Base-by-base conservation (phyloP, 2,113 vertebrate genomes). In the Enhydra lutris region DNA sequence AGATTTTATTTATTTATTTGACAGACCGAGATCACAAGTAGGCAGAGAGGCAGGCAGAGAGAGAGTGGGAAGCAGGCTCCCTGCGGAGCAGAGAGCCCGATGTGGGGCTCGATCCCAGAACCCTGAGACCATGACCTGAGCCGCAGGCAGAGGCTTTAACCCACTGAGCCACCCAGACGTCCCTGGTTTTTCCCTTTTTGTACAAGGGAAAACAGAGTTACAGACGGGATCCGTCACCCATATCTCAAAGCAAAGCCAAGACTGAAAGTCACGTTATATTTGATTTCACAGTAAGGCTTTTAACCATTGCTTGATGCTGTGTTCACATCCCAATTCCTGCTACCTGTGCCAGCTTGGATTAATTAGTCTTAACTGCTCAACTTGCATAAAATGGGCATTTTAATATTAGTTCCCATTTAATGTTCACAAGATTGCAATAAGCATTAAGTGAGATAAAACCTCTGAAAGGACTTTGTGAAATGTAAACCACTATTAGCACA, bases 391-490 rank as follows among this genome's bases (percentile, higher is more conserved):
- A 82, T 79, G 57, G n/a, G 17, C 63, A 31, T 96, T 91, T 36
- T 59, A 91, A 71, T 82, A 52, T 91, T 79, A 74, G 42, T 52
- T 42, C 31, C 24, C 13, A 42, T 36, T 95, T 90, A 93, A 21
- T 36, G 61, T 69, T 87, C 63, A 79, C 59, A 90, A 36, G 31
- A 57, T 96, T 61, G 34, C 39, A 91, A 2, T 83, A 45, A 95
- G 23, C 52, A 15, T 73, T 85, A 67, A 52, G 42, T 91, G 50
- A 81, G 52, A n/a, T 50, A 31, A 65, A 81, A 23, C 29, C 52
- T 76, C 78, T 93, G 45, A 96, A 92, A 89, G 63, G 52, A 79
- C 31, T 73, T 80, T 21, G 21, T 73, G 73, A 93, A 91, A 94
- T 61, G 17, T 79, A 29, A 42, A 73, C 83, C 67, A 39, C 82